Evolutionary conservation across 30 jellyfish, hydroid and myxozoan species (phyloP).

Genomic region (Cassiopea xamachana): DNA sequence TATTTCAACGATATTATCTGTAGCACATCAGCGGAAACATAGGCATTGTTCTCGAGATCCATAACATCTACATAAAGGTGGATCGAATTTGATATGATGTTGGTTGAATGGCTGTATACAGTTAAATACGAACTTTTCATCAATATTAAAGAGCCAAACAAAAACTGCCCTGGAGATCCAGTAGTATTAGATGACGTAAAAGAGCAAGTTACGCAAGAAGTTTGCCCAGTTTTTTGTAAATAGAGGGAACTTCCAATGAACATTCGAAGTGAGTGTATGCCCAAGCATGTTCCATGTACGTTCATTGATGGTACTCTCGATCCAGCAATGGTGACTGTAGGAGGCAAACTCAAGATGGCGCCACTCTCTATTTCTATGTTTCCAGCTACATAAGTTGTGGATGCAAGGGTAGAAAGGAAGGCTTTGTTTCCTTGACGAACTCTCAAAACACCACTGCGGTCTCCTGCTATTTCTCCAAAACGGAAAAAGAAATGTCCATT

Average conservation of each 20-base stretch:
- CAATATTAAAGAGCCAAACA: constrained; percentile 39
- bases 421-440: constrained; percentile 58
- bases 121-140: constrained; percentile 52
- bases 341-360: constrained; percentile 63
- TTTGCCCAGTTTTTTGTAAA: constrained; percentile 63
- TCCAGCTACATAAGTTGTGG: constrained; percentile 44
- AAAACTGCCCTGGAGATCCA: constrained; percentile 59
- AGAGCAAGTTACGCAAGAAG: constrained; percentile 66
- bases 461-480: constrained; percentile 58
- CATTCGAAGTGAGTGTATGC: constrained; percentile 26
- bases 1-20: constrained; percentile 39
- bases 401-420: constrained; percentile 8
- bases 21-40: constrained; percentile 53
- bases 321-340: constrained; percentile 51
- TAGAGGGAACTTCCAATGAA: constrained; percentile 43
- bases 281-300: constrained; percentile 59
- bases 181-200: constrained; percentile 64
- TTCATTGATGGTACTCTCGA: constrained; percentile 52
- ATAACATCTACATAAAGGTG: constrained; percentile 38
- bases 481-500: constrained; percentile 33
- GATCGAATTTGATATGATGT: constrained; percentile 43
- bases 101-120: constrained; percentile 44
- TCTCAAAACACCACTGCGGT: constrained; percentile 57
- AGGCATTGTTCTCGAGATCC: constrained; percentile 63
- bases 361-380: constrained; percentile 46